These are phyloP conservation scores for Zophobas morio DNA, from an alignment of 1,140 invertebrate species.

Conservation along the genomic window DNA sequence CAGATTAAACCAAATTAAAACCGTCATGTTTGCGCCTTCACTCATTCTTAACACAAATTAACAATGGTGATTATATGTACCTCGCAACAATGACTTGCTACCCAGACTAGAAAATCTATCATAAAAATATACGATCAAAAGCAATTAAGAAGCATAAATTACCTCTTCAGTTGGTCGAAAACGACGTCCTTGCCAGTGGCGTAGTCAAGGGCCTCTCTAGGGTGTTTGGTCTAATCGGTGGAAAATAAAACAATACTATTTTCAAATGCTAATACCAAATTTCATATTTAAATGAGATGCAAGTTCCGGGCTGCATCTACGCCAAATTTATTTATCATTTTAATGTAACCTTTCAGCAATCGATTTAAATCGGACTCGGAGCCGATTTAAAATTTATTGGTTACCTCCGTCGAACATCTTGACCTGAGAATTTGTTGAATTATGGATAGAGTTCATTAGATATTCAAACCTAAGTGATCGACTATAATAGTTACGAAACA, in stretches of 20 bases:
- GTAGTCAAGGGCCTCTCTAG: constrained; percentile 38
- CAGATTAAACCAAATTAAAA: constrained; percentile 31
- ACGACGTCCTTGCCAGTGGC: constrained; percentile 38
- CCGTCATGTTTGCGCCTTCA: constrained; percentile 38
- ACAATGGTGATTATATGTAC: no score
- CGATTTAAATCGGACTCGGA: neutral
- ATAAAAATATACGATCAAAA: constrained; percentile 27
- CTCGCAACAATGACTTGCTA: no score
- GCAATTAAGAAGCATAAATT: constrained; percentile 11
- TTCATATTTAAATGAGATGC: constrained; percentile 38
- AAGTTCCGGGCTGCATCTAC: constrained; percentile 40
- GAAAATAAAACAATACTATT: constrained; percentile 1
- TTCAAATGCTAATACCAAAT: constrained; percentile 34
- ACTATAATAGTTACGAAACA: neutral
- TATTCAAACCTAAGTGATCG: neutral
- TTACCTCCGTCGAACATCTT: constrained; percentile 14
- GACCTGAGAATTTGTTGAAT: constrained; percentile 26
- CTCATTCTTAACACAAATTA: neutral
- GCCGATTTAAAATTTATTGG: constrained; percentile 15
- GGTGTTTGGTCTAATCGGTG: constrained; percentile 19
- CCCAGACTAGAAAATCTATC: neutral
- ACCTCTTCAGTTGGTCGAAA: constrained; percentile 14
- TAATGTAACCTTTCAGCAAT: constrained; percentile 28
- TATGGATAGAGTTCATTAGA: constrained; percentile 20
- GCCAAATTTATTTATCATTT: constrained; percentile 41